Conservation (phyloP, 2,113 vertebrate genomes). For the Leucosticte australis region DNA sequence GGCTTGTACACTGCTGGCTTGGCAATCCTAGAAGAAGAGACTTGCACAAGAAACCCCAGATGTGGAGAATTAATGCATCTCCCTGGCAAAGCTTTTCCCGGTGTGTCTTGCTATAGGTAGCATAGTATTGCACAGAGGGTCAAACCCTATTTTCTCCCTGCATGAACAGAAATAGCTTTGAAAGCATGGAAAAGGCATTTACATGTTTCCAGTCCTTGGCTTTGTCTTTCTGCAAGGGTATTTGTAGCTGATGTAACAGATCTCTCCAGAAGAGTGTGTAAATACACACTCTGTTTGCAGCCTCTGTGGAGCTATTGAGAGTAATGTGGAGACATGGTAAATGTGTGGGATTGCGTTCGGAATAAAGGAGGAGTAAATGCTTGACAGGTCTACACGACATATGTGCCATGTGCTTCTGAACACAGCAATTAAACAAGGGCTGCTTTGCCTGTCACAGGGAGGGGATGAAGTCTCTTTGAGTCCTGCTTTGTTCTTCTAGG, state of each 20-base stretch:
- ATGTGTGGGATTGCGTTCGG: conserved; percentile 42
- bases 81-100: neutral
- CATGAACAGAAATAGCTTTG: conserved; percentile 7
- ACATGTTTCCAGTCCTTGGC: neutral
- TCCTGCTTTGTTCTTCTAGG: conserved; percentile 56
- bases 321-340: conserved; percentile 11
- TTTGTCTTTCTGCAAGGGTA: conserved; percentile 46
- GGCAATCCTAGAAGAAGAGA: neutral
- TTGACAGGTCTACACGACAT: conserved; percentile 42
- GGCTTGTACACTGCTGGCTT: neutral
- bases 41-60: neutral
- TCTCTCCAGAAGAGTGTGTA: conserved; percentile 48
- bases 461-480: conserved; percentile 28
- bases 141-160: neutral
- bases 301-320: conserved; percentile 47
- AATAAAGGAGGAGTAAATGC: conserved; percentile 54
- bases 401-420: conserved; percentile 25
- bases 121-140: neutral
- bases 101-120: neutral
- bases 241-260: conserved; percentile 55
- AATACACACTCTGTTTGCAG: conserved; percentile 37
- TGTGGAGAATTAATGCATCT: neutral
- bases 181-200: conserved; percentile 20
- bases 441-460: conserved; percentile 58
- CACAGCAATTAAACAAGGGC: conserved; percentile 61